Evolutionary conservation across 30 jellyfish, hydroid and myxozoan species (phyloP).

Genomic region (Catostylus mosaicus): DNA sequence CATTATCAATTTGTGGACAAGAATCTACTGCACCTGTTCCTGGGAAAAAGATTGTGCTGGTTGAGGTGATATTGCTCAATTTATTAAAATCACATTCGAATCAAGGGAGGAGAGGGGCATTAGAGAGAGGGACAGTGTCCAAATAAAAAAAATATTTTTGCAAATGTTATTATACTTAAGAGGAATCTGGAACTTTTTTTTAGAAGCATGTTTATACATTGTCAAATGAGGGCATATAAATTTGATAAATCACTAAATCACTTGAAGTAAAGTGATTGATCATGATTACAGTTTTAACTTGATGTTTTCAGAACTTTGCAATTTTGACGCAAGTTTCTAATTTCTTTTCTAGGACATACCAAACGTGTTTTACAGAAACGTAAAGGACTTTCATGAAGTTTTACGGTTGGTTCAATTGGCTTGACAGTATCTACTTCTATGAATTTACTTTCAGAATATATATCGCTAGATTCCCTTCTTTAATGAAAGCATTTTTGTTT

Average conservation of each 20-base stretch:
- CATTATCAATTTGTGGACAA: constrained; percentile 47
- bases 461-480: no score
- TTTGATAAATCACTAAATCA: no score
- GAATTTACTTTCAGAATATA: not conserved
- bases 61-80: constrained; percentile 75
- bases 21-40: not conserved
- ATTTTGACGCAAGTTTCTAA: not conserved
- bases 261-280: no score
- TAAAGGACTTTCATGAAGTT: constrained; percentile 61
- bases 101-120: not conserved
- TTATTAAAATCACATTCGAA: not conserved
- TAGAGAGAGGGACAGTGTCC: not conserved
- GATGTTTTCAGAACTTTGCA: no score
- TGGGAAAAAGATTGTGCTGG: constrained; percentile 67
- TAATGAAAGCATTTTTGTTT: no score
- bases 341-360: constrained; percentile 76
- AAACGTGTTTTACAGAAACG: constrained; percentile 56
- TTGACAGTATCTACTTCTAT: not conserved
- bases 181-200: no score
- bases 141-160: not conserved
- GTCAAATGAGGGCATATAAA: no score
- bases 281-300: no score
- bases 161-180: no score
- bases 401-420: constrained; percentile 45
- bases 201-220: no score